These are phyloP conservation scores for Hippasteria phrygiana DNA, from an alignment of 53 echinoderm and acorn worm genomes.

Conservation along the genomic window DNA sequence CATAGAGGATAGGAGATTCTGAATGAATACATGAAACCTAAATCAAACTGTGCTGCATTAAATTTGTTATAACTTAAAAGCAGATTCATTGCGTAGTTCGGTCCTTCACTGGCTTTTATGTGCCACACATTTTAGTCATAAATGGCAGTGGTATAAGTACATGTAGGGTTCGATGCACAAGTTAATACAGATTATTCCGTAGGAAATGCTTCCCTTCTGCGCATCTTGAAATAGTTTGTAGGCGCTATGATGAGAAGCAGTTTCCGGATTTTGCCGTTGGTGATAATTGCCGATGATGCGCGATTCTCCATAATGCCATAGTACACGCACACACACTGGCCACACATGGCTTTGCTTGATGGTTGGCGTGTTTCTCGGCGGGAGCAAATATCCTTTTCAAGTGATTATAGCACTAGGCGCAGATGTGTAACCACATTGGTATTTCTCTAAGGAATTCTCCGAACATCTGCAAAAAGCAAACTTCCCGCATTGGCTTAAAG, in stretches of 20 bases:
- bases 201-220: not conserved
- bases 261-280: not conserved
- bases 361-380: not conserved
- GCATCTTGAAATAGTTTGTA: not conserved
- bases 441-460: constrained; percentile 48
- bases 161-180: too few relatives aligned
- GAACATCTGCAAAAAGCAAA: constrained; percentile 57
- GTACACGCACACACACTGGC: not conserved
- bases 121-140: too few relatives aligned
- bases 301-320: not conserved
- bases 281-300: not conserved
- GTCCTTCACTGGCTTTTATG: too few relatives aligned
- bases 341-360: not conserved
- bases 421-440: constrained; percentile 64
- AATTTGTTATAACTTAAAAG: too few relatives aligned
- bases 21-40: too few relatives aligned
- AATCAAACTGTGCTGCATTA: too few relatives aligned
- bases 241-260: not conserved
- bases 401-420: not conserved
- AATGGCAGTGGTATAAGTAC: too few relatives aligned
- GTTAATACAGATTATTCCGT: not conserved
- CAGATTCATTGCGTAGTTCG: too few relatives aligned
- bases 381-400: not conserved
- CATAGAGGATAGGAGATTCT: too few relatives aligned
- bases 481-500: constrained; percentile 1